These are phyloP conservation scores for Tyto alba DNA, from an alignment of 2,113 vertebrate species.

Conservation along the genomic window DNA sequence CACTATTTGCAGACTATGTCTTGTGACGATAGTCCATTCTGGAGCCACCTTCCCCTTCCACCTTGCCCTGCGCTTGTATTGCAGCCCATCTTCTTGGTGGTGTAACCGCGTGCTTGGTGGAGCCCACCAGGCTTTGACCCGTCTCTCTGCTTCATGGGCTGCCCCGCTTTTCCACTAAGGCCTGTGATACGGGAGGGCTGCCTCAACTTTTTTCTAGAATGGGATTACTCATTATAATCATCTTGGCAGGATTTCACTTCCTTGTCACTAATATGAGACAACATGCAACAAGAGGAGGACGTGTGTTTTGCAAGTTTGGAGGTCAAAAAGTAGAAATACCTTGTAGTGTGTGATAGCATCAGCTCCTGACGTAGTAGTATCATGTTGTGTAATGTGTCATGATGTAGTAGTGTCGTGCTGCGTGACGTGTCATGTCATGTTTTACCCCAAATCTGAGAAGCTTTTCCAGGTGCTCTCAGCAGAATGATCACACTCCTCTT, in stretches of 20 bases:
- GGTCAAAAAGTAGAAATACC: not conserved
- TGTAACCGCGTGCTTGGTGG: accelerated
- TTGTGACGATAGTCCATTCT: accelerated
- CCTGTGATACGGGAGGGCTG: not conserved
- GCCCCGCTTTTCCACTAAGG: not conserved
- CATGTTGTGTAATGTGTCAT: no score
- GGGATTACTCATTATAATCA: accelerated
- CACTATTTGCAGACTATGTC: not conserved
- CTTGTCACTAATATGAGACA: no score
- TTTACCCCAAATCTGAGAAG: not conserved
- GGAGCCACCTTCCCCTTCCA: not conserved
- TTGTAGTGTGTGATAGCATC: not conserved
- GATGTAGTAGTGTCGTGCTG: not conserved
- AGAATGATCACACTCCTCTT: accelerated
- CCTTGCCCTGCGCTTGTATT: not conserved
- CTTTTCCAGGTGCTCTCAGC: not conserved
- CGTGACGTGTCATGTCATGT: not conserved
- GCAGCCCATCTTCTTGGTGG: not conserved
- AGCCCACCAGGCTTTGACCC: not conserved
- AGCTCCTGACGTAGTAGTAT: not conserved
- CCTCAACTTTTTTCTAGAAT: no score
- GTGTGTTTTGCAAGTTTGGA: not conserved
- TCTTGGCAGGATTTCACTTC: not conserved
- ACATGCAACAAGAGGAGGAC: not conserved
- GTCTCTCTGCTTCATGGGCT: not conserved